Percentiles rank a stretch among this genome's conserved stretches.
Evolutionary conservation across 2,113 vertebrate genomes (phyloP).

Genomic region (Collichthys lucidus): DNA sequence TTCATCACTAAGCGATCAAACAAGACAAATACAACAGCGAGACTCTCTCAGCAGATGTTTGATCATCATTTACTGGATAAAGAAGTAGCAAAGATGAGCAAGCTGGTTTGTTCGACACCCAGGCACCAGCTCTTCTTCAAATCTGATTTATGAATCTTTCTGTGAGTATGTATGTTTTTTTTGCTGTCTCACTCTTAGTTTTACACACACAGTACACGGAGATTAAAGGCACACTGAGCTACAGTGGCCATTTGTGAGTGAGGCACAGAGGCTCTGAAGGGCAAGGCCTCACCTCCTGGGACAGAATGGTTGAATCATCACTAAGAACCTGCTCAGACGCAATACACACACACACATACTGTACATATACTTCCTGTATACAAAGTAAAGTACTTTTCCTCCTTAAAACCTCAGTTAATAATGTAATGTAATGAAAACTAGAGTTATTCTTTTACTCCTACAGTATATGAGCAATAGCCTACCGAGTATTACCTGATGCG

Average conservation of each 20-base stretch:
- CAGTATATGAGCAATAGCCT: neutral
- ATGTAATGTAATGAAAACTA: slow-evolving; percentile 10
- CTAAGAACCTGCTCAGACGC: slow-evolving; percentile 54
- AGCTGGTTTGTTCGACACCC: neutral
- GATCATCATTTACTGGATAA: slow-evolving; percentile 27
- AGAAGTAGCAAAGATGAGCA: slow-evolving; percentile 13
- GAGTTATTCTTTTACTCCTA: neutral
- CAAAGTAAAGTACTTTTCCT: neutral
- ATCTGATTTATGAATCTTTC: slow-evolving; percentile 26
- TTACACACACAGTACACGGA: slow-evolving; percentile 9
- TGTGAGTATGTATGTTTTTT: slow-evolving; percentile 45
- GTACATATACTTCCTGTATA: neutral
- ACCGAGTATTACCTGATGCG: neutral
- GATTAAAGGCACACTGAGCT: slow-evolving; percentile 10
- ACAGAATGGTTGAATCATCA: slow-evolving; percentile 72
- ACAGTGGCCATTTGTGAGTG: slow-evolving; percentile 32
- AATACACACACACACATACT: neutral
- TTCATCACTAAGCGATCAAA: slow-evolving; percentile 54
- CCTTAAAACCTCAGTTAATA: slow-evolving; percentile 8
- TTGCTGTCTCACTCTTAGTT: slow-evolving; percentile 63
- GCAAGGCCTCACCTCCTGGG: slow-evolving; percentile 63
- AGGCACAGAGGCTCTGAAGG: slow-evolving; percentile 47
- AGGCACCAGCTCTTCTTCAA: slow-evolving; percentile 11
- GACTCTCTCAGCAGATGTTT: slow-evolving; percentile 3
- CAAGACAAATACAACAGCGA: slow-evolving; percentile 28